Evolutionary conservation across 2,113 vertebrate species (phyloP), one percentile per base, ranked within the genome.

Genomic region (Numida meleagris): DNA sequence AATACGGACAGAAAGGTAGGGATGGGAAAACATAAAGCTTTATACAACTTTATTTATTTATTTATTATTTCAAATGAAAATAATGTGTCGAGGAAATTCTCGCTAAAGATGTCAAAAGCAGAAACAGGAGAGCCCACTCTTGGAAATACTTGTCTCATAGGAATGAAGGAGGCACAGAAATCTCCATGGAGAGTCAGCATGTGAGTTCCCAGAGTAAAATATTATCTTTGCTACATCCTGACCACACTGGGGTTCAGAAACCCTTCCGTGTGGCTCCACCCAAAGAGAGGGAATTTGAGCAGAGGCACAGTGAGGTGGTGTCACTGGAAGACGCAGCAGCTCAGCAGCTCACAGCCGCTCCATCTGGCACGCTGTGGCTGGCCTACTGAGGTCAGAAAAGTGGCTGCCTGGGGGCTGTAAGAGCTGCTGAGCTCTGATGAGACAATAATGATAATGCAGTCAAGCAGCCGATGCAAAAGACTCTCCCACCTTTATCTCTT

Each of bases 91-190:
- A 65, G 12, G 38, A 83, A 59, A 34, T 7, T 51, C 38, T 75
- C 75, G 34, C 46, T 94, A 20, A 88, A 86, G 36, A 53, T 36
- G 48, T 57, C 38, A 57, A 46, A 84, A 87, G 9, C 16, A 61
- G 43, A 87, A 79, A 53, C 3, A 9, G 40, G 46, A 82, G 21
- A 67, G 16, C 33, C 16, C 4, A 12, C 16, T 34, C 13, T 11
- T 63, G 42, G 72, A 94, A 89, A 83, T 74, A 86, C 10, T 83
- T 77, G 29, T 43, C 59, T 86, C 65, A 55, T 50, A 88, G 88
- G 72, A 93, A 55, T 11, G 90, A 91, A 71, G 50, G 21, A 95
- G 88, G 50, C 50, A 74, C 3, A 71, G 42, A 77, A 86, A 59
- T 34, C 65, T 61, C 67, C 74, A n/a, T 0, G 0, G 17, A n/a